phyloP scores from a whole-genome alignment of 2,113 vertebrate genomes.

The Sprattus sprattus region DNA sequence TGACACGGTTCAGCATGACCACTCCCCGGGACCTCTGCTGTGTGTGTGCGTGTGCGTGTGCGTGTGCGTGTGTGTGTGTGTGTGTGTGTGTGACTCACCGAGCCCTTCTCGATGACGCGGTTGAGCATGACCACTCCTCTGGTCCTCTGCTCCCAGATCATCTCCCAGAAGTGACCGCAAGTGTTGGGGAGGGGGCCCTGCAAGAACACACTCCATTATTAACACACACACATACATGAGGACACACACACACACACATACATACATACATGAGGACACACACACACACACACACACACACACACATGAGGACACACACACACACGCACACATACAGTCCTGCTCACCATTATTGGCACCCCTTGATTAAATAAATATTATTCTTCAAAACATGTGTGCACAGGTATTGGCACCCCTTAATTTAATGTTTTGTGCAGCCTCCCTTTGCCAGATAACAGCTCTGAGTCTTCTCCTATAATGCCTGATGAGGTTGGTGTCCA shows the following conservation, averaged over 20 bases:
- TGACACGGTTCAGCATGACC: constrained; percentile 96
- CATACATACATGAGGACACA: too few species aligned
- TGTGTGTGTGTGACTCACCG: too few species aligned
- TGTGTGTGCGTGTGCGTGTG: too few species aligned
- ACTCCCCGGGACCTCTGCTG: constrained; percentile 91
- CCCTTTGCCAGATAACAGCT: too few species aligned
- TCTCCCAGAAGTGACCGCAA: constrained; percentile 98
- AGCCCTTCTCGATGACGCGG: constrained; percentile 96
- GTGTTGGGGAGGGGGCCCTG: constrained; percentile 96
- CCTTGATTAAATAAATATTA: too few species aligned
- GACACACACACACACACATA: background rate
- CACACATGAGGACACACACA: background rate
- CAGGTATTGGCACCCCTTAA: too few species aligned
- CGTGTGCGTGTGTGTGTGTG: too few species aligned
- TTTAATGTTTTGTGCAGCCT: too few species aligned
- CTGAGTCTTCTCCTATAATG: too few species aligned
- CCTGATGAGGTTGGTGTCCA: too few species aligned
- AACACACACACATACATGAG: background rate
- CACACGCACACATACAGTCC: background rate
- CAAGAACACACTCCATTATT: constrained; percentile 28
- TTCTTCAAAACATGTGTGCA: too few species aligned
- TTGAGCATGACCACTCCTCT: constrained; percentile 97
- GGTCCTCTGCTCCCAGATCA: constrained; percentile 97
- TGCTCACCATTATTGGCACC: background rate
- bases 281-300: background rate